Base-by-base conservation (phyloP, 2,888 invertebrate species). In the Amblyjoppa proteus region DNA sequence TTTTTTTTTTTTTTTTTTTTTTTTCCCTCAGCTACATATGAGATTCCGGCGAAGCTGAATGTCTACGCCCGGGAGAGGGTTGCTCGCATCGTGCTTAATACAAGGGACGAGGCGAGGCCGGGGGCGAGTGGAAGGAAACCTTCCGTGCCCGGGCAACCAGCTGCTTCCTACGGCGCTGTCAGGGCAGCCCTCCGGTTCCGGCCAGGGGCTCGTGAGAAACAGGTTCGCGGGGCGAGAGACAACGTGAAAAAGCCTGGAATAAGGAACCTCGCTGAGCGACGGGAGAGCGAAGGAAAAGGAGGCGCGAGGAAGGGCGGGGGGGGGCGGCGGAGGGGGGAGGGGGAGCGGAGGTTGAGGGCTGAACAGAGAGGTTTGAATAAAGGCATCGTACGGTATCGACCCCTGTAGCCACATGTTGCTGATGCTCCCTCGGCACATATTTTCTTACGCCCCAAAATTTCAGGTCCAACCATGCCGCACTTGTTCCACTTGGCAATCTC, bases 391-490 rank as follows among this genome's bases (percentile, higher is more conserved):
- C 53, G 41, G 76, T 82, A 82, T 82, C 82, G 82, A 82, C 77
- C 71, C 34, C 34, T 66, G 53, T 69, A 49, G 77, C 77, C 82
- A 82, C 82, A 77, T 82, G 82, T 82, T 82, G 82, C 77, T 71
- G 38, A 66, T 71, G 34, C 53, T 71, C 71, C 25, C 70, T 28
- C 25, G 58, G 34, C 70, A 61, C 56, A 61, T 51, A 58, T 76
- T 61, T 70, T 41, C 11, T 34, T 28, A 34, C 34, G 70, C 68
- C 75, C 56, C 20, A 56, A 69, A 49, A 77, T 66, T 34, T 34
- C 20, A 51, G 25, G 34, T 11, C 28, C 51, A 31, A n/a, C 58
- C 31, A 34, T 6, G 25, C 51, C 31, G 25, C 68, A 66, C 31
- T 66, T 34, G 34, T 75, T 68, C 69, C 74, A 56, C 25, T 49